phyloP scores from a whole-genome alignment of 2,888 invertebrate species.

The Cylloceria caligata region DNA sequence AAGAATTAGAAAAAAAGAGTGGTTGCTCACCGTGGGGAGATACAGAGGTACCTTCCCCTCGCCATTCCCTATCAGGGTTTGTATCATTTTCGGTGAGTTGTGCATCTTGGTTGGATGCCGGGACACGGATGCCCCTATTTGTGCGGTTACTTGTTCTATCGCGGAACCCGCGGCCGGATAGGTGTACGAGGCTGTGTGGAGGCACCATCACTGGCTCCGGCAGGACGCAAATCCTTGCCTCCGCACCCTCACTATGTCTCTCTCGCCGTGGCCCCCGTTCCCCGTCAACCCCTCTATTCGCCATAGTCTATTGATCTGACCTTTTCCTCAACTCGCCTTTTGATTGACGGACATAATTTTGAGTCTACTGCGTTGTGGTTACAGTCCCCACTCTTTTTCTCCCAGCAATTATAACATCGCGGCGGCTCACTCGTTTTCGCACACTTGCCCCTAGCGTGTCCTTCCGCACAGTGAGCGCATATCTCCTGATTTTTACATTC shows the following conservation, averaged over 20 bases:
- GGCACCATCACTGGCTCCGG: conserved; percentile 30
- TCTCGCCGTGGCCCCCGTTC: conserved; percentile 62
- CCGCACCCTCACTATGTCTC: conserved; percentile 7
- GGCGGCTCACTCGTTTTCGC: neutral
- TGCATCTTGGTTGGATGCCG: neutral
- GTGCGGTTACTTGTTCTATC: conserved; percentile 14
- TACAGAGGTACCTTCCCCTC: conserved; percentile 12
- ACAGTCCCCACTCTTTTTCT: neutral
- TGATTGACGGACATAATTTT: neutral
- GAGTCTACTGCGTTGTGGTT: neutral
- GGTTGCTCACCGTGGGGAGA: conserved; percentile 14
- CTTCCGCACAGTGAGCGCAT: too few relatives aligned
- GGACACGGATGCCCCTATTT: neutral
- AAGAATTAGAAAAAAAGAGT: too few relatives aligned
- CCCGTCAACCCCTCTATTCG: neutral
- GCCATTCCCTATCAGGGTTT: neutral
- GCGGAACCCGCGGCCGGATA: conserved; percentile 43
- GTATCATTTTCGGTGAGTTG: neutral
- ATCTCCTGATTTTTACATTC: neutral
- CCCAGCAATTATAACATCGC: neutral
- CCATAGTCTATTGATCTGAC: conserved; percentile 1
- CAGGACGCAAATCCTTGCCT: conserved; percentile 36
- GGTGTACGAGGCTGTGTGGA: conserved; percentile 7
- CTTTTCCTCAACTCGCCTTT: neutral
- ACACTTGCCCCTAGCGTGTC: neutral